Evolutionary conservation across 2,888 invertebrate genomes (phyloP).

Genomic region (Dasysyrphus albostriatus): DNA sequence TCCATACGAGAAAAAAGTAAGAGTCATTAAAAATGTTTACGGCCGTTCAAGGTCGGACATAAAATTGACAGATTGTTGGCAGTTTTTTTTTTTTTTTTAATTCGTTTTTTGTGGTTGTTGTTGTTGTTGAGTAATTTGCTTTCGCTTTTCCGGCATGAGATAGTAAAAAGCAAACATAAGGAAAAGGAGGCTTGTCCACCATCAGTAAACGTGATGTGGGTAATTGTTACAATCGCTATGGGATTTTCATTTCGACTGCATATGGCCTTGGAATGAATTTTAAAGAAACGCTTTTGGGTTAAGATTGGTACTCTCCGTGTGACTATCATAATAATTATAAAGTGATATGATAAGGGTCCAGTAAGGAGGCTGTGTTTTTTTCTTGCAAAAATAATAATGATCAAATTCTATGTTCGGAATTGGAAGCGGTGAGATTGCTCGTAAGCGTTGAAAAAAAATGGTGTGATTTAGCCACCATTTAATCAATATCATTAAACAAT

Average conservation of each 20-base stretch:
- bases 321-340: too few relatives aligned
- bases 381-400: too few relatives aligned
- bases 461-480: too few relatives aligned
- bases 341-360: too few relatives aligned
- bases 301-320: too few relatives aligned
- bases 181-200: constrained; percentile 8
- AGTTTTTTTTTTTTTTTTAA: constrained; percentile 33
- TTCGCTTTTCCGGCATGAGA: constrained; percentile 48
- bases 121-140: constrained; percentile 29
- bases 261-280: constrained; percentile 10
- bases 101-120: neutral
- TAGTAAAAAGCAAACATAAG: constrained; percentile 12
- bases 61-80: constrained; percentile 72
- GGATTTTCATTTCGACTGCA: neutral
- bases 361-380: too few relatives aligned
- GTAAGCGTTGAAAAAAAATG: too few relatives aligned
- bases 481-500: too few relatives aligned
- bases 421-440: too few relatives aligned
- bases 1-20: constrained; percentile 81
- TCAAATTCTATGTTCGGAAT: too few relatives aligned
- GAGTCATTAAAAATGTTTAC: constrained; percentile 83
- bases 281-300: neutral
- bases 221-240: neutral
- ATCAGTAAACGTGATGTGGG: neutral
- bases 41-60: constrained; percentile 82